Conservation (phyloP, 1,140 invertebrate genomes). For the Metaphire vulgaris region DNA sequence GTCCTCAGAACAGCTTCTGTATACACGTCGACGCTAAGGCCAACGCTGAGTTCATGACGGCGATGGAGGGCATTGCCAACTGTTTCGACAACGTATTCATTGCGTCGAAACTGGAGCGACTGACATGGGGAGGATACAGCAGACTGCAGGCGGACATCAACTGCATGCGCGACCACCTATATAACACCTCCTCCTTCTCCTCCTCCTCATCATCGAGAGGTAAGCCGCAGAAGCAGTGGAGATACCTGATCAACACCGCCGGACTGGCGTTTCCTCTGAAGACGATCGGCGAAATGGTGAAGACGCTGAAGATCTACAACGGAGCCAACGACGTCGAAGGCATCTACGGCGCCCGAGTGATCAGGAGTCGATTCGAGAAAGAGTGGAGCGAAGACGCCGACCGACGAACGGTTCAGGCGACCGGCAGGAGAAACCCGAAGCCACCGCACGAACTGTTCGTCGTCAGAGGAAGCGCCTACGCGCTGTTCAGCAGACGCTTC, state of each 20-base stretch:
- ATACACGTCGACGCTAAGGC: slow-evolving; percentile 43
- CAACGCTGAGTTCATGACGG: slow-evolving; percentile 27
- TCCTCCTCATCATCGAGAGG: no score
- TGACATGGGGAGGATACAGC: slow-evolving; percentile 34
- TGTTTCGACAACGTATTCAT: slow-evolving; percentile 42
- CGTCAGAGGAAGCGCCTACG: slow-evolving; percentile 45
- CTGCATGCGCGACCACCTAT: slow-evolving; percentile 38
- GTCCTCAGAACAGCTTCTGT: slow-evolving; percentile 47
- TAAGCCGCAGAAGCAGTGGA: slow-evolving; percentile 35
- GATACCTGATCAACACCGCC: slow-evolving; percentile 38
- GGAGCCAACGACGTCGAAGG: slow-evolving; percentile 35
- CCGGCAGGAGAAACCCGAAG: slow-evolving; percentile 30
- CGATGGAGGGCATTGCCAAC: slow-evolving; percentile 32
- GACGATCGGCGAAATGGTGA: slow-evolving; percentile 37
- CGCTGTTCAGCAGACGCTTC: slow-evolving; percentile 40
- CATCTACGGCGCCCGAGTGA: slow-evolving; percentile 7
- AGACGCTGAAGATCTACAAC: slow-evolving; percentile 37
- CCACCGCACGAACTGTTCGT: slow-evolving; percentile 38
- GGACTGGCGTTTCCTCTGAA: slow-evolving; percentile 37
- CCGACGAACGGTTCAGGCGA: neutral
- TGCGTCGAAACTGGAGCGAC: slow-evolving; percentile 32
- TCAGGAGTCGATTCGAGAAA: slow-evolving; percentile 27
- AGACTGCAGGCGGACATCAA: slow-evolving; percentile 38
- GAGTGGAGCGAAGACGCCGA: slow-evolving; percentile 27
- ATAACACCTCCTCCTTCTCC: neutral